Conservation (phyloP, 2,113 vertebrate genomes). For the Macrotis lagotis region DNA sequence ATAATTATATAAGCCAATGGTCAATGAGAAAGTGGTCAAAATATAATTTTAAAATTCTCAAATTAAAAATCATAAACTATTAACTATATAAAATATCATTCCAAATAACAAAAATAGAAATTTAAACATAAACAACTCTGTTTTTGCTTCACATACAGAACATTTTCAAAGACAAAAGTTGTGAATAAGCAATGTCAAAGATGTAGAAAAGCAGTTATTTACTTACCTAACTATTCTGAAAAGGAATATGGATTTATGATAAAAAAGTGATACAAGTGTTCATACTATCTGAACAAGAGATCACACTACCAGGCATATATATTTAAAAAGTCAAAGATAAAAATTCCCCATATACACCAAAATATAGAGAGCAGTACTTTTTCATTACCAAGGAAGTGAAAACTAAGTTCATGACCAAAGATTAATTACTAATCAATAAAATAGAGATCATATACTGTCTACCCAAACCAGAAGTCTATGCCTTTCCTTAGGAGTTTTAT, state of each 20-base stretch:
- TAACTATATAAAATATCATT: neutral
- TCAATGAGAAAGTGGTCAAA: neutral
- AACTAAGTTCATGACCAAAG: neutral
- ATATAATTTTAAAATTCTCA: neutral
- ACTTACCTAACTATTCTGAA: neutral
- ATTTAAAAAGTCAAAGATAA: neutral
- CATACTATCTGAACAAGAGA: neutral
- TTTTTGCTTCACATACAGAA: too few species aligned
- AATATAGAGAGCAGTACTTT: neutral
- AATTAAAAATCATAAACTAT: neutral
- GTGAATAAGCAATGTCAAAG: neutral
- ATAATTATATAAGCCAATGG: neutral
- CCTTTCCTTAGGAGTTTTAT: neutral
- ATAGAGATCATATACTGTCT: neutral
- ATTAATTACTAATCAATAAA: neutral
- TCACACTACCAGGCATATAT: neutral
- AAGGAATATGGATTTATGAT: neutral
- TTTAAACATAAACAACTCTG: too few species aligned
- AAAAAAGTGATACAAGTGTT: neutral
- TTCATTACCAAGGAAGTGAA: neutral
- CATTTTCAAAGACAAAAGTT: neutral
- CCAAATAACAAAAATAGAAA: too few species aligned
- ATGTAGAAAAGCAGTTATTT: neutral
- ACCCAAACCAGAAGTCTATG: neutral
- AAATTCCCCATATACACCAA: neutral